A percentile compares a stretch with the other conserved stretches of the same genome.
Conservation (phyloP, 2,888 invertebrate species). For the Latrodectus elegans region DNA sequence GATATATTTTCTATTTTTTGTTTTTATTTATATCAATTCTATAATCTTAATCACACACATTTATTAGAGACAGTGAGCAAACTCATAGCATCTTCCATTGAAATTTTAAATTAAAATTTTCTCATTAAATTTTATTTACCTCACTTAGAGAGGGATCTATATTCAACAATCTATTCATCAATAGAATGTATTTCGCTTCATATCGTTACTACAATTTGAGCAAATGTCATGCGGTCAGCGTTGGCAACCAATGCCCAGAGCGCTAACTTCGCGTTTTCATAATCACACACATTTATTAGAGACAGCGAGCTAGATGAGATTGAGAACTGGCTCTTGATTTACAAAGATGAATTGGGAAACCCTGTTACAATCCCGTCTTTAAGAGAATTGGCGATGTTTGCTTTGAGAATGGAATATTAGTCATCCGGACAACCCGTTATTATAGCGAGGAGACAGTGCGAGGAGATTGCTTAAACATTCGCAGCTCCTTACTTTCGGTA, state of each 20-base stretch:
- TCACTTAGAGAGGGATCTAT: too few species aligned
- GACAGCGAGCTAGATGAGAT: conserved; percentile 16
- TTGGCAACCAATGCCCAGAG: background rate
- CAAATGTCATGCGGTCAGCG: background rate
- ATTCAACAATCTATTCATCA: too few species aligned
- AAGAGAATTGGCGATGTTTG: conserved; percentile 24
- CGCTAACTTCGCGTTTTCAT: conserved; percentile 22
- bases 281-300: conserved; percentile 42
- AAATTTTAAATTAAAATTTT: too few species aligned
- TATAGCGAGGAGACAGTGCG: conserved; percentile 5
- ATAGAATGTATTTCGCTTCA: too few species aligned
- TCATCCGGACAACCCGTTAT: conserved; percentile 49
- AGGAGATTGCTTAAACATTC: conserved; percentile 25
- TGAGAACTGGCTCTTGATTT: conserved; percentile 38
- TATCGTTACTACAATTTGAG: too few species aligned
- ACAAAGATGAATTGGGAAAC: conserved; percentile 47
- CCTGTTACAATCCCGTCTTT: conserved; percentile 36
- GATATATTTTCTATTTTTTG: too few species aligned
- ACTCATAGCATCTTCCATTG: too few species aligned
- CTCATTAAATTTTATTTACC: too few species aligned
- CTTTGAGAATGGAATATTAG: conserved; percentile 36
- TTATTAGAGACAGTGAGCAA: too few species aligned
- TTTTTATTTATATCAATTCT: too few species aligned
- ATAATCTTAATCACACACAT: too few species aligned
- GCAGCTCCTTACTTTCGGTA: background rate